Evolutionary conservation across 2,888 invertebrate species (phyloP).

Genomic region (Seira sanloemensis): DNA sequence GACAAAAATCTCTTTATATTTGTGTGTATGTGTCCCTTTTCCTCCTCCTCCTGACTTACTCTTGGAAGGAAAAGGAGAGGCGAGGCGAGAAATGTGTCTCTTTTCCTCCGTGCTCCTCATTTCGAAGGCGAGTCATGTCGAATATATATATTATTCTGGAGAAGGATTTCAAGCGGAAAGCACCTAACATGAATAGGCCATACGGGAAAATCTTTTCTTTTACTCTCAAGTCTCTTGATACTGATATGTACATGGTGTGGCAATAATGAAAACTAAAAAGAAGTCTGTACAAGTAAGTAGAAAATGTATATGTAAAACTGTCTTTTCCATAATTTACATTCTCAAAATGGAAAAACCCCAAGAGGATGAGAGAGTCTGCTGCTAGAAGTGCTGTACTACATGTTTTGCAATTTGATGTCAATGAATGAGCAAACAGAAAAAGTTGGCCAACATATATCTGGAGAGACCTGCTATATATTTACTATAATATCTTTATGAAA

Average conservation of each 20-base stretch:
- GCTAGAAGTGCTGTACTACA: too few species aligned
- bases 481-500: too few species aligned
- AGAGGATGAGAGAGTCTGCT: background rate
- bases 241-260: background rate
- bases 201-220: background rate
- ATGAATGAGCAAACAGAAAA: constrained; percentile 25
- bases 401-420: constrained; percentile 17
- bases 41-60: background rate
- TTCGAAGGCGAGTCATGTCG: background rate
- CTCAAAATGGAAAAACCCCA: background rate
- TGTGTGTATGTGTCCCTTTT: background rate
- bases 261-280: background rate
- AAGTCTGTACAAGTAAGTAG: background rate
- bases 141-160: background rate
- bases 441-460: constrained; percentile 18
- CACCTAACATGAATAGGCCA: background rate
- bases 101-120: background rate
- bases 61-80: background rate
- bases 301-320: background rate
- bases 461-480: too few species aligned
- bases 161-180: background rate
- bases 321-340: background rate
- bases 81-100: background rate
- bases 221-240: background rate
- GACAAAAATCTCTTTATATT: background rate